Conservation (phyloP, 2,888 invertebrate genomes). For the Zeuzera pyrina region DNA sequence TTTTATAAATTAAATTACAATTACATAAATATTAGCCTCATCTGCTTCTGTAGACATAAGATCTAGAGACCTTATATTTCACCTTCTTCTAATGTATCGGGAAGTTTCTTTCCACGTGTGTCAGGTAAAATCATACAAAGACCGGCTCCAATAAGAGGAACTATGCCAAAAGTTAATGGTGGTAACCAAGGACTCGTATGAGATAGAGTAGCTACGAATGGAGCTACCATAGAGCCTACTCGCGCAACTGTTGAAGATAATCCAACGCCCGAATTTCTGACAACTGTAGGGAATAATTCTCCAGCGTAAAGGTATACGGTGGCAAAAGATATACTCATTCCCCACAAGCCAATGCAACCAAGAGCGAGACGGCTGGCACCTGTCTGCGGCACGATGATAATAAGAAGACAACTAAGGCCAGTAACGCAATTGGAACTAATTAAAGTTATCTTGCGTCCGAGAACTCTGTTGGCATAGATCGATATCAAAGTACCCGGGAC, state of each 20-base stretch:
- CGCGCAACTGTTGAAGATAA: constrained; percentile 88
- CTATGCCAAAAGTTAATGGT: constrained; percentile 80
- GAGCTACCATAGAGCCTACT: constrained; percentile 88
- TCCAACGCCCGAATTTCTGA: constrained; percentile 90
- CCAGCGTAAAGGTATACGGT: constrained; percentile 90
- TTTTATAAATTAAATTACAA: too few relatives aligned
- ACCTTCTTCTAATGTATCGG: constrained; percentile 87
- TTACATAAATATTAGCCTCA: too few relatives aligned
- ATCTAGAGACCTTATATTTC: constrained; percentile 71
- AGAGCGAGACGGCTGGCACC: constrained; percentile 72
- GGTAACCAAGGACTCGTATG: constrained; percentile 75
- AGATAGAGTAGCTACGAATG: constrained; percentile 82
- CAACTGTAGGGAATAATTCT: constrained; percentile 91
- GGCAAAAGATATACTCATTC: constrained; percentile 87
- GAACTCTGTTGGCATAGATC: constrained; percentile 75
- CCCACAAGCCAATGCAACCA: constrained; percentile 84
- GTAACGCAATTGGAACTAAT: constrained; percentile 77
- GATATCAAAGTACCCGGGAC: constrained; percentile 76
- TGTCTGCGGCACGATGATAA: constrained; percentile 68
- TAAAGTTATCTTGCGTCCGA: constrained; percentile 79
- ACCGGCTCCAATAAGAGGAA: constrained; percentile 78
- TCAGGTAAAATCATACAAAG: constrained; percentile 83
- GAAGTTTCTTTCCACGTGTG: constrained; percentile 81
- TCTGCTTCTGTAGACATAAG: too few relatives aligned
- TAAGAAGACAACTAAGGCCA: constrained; percentile 76